Percentiles rank a stretch among this genome's conserved stretches.
These are phyloP conservation scores for Vulpes vulpes DNA, from an alignment of 2,113 vertebrate genomes.

Conservation along the genomic window DNA sequence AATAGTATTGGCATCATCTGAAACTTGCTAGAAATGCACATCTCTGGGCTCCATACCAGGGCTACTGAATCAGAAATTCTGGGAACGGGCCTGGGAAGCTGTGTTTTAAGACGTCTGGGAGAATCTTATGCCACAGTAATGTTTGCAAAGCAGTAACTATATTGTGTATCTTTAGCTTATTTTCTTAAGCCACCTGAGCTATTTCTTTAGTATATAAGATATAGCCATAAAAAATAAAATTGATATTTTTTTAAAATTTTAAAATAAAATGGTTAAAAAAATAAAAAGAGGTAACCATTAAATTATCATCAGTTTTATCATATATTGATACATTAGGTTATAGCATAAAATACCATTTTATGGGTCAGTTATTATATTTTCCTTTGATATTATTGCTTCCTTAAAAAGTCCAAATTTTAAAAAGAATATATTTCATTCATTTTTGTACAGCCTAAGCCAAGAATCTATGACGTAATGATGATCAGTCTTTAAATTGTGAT, in stretches of 20 bases:
- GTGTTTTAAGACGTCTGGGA: background rate
- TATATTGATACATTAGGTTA: background rate
- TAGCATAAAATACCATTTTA: background rate
- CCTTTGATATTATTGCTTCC: background rate
- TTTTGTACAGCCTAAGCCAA: background rate
- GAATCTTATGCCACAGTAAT: background rate
- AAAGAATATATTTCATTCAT: background rate
- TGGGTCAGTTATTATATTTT: background rate
- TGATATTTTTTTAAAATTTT: background rate
- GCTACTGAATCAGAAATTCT: background rate
- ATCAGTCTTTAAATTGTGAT: background rate
- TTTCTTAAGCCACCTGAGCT: background rate
- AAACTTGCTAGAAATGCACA: background rate
- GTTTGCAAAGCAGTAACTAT: background rate
- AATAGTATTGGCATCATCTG: background rate
- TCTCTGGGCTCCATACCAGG: background rate
- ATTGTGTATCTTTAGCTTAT: background rate
- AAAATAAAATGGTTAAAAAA: background rate
- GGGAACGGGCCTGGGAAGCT: background rate
- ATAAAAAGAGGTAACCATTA: background rate
- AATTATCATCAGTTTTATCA: background rate
- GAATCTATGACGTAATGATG: background rate
- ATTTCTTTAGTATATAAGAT: background rate
- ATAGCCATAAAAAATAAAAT: background rate
- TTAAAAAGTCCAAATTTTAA: background rate